Base-by-base conservation (phyloP, 92 coral and sea anemone species). In the Palythoa grandis region DNA sequence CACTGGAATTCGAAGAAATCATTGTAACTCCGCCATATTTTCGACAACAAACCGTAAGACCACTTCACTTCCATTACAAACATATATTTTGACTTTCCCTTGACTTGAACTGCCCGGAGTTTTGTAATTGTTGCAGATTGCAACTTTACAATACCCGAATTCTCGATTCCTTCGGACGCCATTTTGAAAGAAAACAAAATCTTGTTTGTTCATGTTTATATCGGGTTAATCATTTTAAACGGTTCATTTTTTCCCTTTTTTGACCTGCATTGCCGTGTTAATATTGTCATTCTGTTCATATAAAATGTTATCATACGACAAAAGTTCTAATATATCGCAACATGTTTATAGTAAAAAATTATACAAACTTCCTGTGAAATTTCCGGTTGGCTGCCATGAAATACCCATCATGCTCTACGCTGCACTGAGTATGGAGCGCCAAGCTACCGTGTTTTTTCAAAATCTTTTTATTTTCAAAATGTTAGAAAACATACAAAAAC, bases 1-100 rank as follows among this genome's bases (percentile, higher is more conserved):
- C 98, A 95, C 25, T 94, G 95, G 14, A 95, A 86, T 16, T 92
- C 95, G 86, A 95, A 94, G 70, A 95, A 93, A 58, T 95, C 95
- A 57, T 90, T 92, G 91, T 93, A 95, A 72, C 92, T 88, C 79
- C 97, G 88, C 95, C 93, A 92, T 63, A 95, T 53, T n/a, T 87
- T 83, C 71, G 89, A 86, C 6, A 63, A 57, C 47, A 95, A 86
- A 20, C 91, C 88, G 66, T 94, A 92, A 8, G 98, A 92, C 95
- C 98, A 91, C 58, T 77, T 40, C 25, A 95, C 86, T 67, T 88
- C 77, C 16, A 95, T 52, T 14, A 92, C 94, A 91, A 95, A 95
- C 76, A 89, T 89, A 40, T 76, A 90, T 67, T 90, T 92, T 48
- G 79, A 76, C 88, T 90, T 94, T 13, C 84, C 67, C 5, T 71